phyloP scores from a whole-genome alignment of 2,888 invertebrate species.

The Orchesellides sinensis region DNA sequence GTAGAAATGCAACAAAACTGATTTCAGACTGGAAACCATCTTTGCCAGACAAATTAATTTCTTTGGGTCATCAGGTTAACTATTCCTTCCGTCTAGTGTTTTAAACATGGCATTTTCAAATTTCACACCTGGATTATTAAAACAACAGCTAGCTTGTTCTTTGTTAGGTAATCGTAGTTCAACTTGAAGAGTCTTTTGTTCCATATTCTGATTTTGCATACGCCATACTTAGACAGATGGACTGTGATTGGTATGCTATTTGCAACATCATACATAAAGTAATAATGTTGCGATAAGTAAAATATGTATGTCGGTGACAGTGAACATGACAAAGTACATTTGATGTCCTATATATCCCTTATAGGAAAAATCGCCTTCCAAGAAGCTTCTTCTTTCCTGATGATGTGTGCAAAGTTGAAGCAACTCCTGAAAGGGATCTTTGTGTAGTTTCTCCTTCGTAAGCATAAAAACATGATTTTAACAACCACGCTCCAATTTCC shows the following conservation, averaged over 20 bases:
- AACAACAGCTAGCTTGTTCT: too few relatives aligned
- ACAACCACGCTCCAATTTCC: too few relatives aligned
- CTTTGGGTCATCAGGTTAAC: constrained; percentile 68
- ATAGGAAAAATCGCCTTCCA: constrained; percentile 69
- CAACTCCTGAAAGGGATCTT: constrained; percentile 62
- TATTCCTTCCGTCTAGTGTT: too few relatives aligned
- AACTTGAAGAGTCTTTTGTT: constrained; percentile 66
- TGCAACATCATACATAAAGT: too few relatives aligned
- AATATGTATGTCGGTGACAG: too few relatives aligned
- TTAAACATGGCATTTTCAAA: background rate
- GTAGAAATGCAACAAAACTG: constrained; percentile 68
- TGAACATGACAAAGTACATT: too few relatives aligned
- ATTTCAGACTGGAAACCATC: constrained; percentile 70
- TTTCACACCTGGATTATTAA: too few relatives aligned
- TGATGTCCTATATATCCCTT: background rate
- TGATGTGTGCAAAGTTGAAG: constrained; percentile 67
- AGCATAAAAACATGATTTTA: too few relatives aligned
- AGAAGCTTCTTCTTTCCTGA: constrained; percentile 71
- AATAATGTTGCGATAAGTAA: too few relatives aligned
- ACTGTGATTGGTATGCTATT: constrained; percentile 67
- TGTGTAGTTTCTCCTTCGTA: constrained; percentile 71
- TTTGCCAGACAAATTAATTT: constrained; percentile 65
- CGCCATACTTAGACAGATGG: constrained; percentile 68
- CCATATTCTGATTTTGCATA: constrained; percentile 69
- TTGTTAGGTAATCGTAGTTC: constrained; percentile 69